Percentiles rank a stretch among this genome's conserved stretches.
Evolutionary conservation across 2,113 vertebrate genomes (phyloP).

Genomic region (Carlito syrichta): DNA sequence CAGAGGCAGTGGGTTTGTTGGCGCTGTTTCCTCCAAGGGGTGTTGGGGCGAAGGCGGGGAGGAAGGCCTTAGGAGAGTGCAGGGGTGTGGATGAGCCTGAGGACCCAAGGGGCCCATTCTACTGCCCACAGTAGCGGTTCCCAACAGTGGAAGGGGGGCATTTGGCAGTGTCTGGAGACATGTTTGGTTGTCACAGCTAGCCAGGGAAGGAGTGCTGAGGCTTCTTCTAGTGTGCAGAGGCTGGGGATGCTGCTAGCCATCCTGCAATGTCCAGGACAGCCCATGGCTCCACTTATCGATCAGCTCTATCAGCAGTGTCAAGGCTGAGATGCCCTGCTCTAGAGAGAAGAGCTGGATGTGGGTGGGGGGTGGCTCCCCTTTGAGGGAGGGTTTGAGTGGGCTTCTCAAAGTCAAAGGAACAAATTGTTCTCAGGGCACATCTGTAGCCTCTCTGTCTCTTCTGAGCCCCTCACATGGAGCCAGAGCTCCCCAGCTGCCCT

Average conservation of each 20-base stretch:
- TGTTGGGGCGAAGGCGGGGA: neutral
- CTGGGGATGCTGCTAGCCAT: neutral
- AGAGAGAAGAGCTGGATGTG: neutral
- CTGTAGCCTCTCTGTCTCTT: neutral
- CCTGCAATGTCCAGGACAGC: neutral
- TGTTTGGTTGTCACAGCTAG: neutral
- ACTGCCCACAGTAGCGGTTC: neutral
- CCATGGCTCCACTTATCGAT: too few relatives aligned
- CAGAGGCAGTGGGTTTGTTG: neutral
- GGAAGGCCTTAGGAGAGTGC: neutral
- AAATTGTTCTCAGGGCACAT: neutral
- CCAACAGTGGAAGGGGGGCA: neutral
- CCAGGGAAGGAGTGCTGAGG: neutral
- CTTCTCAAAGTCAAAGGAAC: neutral
- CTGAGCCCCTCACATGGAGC: neutral
- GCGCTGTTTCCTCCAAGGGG: neutral
- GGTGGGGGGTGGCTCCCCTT: rapidly evolving
- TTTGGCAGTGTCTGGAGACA: neutral
- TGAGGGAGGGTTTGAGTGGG: neutral
- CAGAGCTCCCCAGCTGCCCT: neutral
- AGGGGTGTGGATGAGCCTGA: too few relatives aligned
- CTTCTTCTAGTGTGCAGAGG: neutral
- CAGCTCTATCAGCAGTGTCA: neutral
- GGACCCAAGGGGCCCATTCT: neutral
- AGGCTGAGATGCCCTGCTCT: neutral